Evolutionary conservation across 2,888 invertebrate species (phyloP), one percentile per base, ranked within the genome.

Genomic region (Harmothoe impar): DNA sequence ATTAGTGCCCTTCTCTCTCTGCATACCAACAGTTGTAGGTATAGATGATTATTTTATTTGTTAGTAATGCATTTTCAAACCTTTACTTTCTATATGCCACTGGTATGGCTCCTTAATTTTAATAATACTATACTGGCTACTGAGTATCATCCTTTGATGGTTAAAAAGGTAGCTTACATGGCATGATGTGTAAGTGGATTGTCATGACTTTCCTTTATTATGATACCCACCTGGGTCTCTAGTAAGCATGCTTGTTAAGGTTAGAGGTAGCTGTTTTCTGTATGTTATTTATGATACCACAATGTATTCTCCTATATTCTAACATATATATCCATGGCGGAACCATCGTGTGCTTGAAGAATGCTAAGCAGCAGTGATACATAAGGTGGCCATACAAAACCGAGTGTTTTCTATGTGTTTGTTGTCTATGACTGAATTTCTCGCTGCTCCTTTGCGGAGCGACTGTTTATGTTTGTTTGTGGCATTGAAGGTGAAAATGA

Each of bases 241-340:
- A n/a, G 62, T 62, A 62, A 62, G n/a, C 62, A n/a, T 62, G 62
- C 62, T 62, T 62, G n/a, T 62, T 62, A 62, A 62, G 62, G 62
- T 62, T n/a, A n/a, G 62, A 62, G n/a, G 62, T 62, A 62, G 62
- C 62, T n/a, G n/a, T 62, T 62, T 62, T 62, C 62, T 62, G 43
- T 43, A 62, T 62, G 7, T 62, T 62, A 62, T 62, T 62, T 62
- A 62, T 43, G 43, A 43, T 62, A 62, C 62, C 62, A n/a, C 62
- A 62, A 62, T 62, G n/a, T 62, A 62, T 62, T 62, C 62, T 62
- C 62, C 15, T 62, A n/a, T 62, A n/a, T n/a, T 62, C 62, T 62
- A n/a, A n/a, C 3, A 62, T 62, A n/a, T 62, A 7, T 7, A n/a
- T 5, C 62, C 20, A 10, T 43, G 43, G 43, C 62, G n/a, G 62